Evolutionary conservation across 2,888 invertebrate genomes (phyloP), one percentile per base, ranked within the genome.

Genomic region (Diadromus collaris): DNA sequence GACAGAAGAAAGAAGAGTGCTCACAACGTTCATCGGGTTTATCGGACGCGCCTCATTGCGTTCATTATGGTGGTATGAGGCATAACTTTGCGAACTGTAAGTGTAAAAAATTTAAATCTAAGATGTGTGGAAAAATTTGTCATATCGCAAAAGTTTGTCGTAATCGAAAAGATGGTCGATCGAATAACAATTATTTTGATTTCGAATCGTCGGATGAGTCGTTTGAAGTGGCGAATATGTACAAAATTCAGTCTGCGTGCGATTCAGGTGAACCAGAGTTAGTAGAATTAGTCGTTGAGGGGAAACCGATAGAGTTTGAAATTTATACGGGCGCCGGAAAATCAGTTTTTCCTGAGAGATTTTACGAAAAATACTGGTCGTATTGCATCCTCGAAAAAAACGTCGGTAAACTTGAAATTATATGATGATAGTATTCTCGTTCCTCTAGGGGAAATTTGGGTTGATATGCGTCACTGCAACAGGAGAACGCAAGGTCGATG

Each of bases 361-460:
- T 60, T n/a, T 60, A 60, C 19, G 16, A 32, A 29, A 27, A 58
- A 58, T 58, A 16, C 10, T 58, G 29, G 58, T 58, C 58, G 29
- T 29, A 58, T 58, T 29, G 58, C 6, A 16, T 32, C 6, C 58
- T 58, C 2, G 16, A 34, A 5, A 27, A 2, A 32, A 13, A 80
- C 44, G 44, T 16, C 44, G 10, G 44, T 44, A 44, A 2, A 7
- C 2, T n/a, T 44, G 5, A 44, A 44, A n/a, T 44, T 44, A 7
- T 44, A 44, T 29, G 78, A 82, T 24, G 63, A 61, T 34, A 76
- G 21, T 41, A 13, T 76, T 7, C 63, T 82, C 7, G 63, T 73
- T 34, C 78, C 81, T 10, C 13, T 63, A 7, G 81, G 81, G 6
- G 48, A 81, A 69, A 79, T 83, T 61, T n/a, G 38, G 2, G 81